Conservation (phyloP, 2,797 vertebrate genomes). For the Selene dorsalis region DNA sequence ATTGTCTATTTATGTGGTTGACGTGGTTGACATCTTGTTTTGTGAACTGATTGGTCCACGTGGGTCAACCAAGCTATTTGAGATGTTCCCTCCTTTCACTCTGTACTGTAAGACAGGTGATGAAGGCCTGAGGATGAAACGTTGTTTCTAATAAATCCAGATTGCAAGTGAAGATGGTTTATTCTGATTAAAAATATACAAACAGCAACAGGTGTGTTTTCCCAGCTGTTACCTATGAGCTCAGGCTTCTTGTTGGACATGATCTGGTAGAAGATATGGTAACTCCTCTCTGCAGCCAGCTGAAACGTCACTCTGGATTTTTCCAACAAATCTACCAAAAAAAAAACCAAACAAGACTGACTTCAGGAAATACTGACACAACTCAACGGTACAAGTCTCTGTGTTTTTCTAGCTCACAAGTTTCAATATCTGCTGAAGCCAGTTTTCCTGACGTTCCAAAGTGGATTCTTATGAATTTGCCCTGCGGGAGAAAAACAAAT, state of each 20-base stretch:
- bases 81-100: too few species aligned
- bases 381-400: slow-evolving; percentile 59
- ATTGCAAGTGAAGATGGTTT: too few species aligned
- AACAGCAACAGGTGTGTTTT: not conserved
- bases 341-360: slow-evolving; percentile 4
- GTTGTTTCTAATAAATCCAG: too few species aligned
- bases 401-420: slow-evolving; percentile 81
- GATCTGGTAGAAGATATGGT: slow-evolving; percentile 90
- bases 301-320: slow-evolving; percentile 91
- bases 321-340: slow-evolving; percentile 85
- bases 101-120: too few species aligned
- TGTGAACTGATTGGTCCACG: too few species aligned
- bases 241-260: slow-evolving; percentile 88
- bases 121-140: too few species aligned
- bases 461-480: slow-evolving; percentile 90
- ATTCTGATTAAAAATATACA: not conserved
- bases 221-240: slow-evolving; percentile 80
- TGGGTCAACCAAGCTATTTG: too few species aligned
- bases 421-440: slow-evolving; percentile 89
- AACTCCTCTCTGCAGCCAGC: slow-evolving; percentile 88
- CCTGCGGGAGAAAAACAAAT: slow-evolving; percentile 66
- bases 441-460: slow-evolving; percentile 87
- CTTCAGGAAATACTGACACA: slow-evolving; percentile 56
- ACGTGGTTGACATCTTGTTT: too few species aligned
- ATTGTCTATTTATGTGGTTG: too few species aligned